Percentiles rank a stretch among this genome's conserved stretches.
Conservation (phyloP, 2,888 invertebrate genomes). For the Pyralis farinalis region DNA sequence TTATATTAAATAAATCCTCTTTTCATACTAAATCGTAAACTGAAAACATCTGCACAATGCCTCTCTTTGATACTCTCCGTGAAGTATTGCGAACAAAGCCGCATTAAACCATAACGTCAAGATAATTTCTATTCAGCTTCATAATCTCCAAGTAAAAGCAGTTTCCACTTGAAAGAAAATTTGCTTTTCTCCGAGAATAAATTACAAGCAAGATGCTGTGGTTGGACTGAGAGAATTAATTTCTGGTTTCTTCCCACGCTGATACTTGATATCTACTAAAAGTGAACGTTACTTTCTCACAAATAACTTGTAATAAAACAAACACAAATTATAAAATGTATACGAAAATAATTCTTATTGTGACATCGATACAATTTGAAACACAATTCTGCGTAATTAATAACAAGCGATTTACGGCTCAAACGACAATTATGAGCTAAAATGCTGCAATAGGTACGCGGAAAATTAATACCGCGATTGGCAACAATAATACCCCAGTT, state of each 20-base stretch:
- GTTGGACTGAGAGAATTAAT: conserved; percentile 22
- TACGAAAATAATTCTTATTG: no score
- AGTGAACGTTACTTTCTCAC: no score
- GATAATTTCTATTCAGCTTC: conserved; percentile 18
- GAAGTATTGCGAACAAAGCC: neutral
- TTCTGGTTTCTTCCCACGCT: conserved; percentile 11
- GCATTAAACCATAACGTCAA: conserved; percentile 1
- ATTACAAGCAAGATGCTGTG: conserved; percentile 12
- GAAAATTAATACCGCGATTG: conserved; percentile 70
- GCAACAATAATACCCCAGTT: conserved; percentile 48
- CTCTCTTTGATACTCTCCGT: no score
- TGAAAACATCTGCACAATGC: no score
- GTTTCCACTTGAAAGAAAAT: conserved; percentile 9
- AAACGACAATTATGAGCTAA: conserved; percentile 44
- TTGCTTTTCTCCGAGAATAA: conserved; percentile 15
- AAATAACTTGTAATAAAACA: no score
- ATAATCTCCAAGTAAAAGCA: conserved; percentile 15
- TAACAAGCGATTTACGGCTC: conserved; percentile 46
- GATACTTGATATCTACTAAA: neutral
- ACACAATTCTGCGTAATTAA: conserved; percentile 53
- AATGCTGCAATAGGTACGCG: conserved; percentile 44
- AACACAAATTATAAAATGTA: no score
- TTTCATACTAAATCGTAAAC: no score
- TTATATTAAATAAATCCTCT: no score
- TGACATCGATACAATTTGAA: conserved; percentile 12